Conservation (phyloP, 2,113 vertebrate genomes). For the Tringa solitaria region DNA sequence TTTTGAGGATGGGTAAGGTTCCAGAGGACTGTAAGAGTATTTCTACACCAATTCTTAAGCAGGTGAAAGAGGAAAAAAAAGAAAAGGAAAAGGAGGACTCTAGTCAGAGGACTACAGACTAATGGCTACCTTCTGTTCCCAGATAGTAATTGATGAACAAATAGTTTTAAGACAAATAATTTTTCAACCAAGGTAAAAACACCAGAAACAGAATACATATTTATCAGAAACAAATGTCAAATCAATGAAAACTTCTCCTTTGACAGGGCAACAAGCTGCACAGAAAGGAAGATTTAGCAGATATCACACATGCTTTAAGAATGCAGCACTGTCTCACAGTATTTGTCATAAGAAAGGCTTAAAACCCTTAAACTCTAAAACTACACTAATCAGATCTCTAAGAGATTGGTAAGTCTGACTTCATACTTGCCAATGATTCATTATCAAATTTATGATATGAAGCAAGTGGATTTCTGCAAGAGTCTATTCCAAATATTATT, state of each 20-base stretch:
- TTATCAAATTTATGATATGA: background rate
- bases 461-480: background rate
- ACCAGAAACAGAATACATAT: background rate
- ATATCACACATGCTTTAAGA: background rate
- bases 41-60: background rate
- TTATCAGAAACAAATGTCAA: background rate
- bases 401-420: background rate
- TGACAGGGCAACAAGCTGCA: background rate
- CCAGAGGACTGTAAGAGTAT: background rate
- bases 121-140: background rate
- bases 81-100: background rate
- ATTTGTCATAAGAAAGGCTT: background rate
- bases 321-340: background rate
- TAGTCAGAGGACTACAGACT: background rate
- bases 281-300: background rate
- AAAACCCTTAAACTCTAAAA: background rate
- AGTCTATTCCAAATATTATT: background rate
- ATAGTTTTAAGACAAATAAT: no score
- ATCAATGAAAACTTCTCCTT: background rate
- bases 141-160: no score
- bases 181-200: background rate
- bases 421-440: background rate
- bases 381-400: background rate
- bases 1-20: background rate
- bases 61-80: background rate